Conservation (phyloP, 2,797 vertebrate species). For the Eutrigla gurnardus region DNA sequence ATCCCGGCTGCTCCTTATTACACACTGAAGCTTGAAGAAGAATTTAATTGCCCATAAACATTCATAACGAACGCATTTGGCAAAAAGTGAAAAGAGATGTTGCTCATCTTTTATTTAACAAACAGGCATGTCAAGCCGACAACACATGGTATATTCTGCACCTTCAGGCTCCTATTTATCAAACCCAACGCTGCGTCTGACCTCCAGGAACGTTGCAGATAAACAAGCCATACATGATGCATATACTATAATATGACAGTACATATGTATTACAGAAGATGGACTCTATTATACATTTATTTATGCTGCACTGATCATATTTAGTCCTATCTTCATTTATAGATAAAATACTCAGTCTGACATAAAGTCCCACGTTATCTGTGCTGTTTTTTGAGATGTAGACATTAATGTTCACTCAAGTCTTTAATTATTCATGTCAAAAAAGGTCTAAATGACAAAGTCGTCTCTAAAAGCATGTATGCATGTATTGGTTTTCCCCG, state of each 20-base stretch:
- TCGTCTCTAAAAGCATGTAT: constrained; percentile 42
- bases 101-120: constrained; percentile 55
- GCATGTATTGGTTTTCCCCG: constrained; percentile 34
- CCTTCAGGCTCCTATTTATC: not conserved
- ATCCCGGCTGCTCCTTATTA: not conserved
- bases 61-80: constrained; percentile 20
- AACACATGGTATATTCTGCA: not conserved
- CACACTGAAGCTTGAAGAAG: constrained; percentile 24
- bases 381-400: not conserved
- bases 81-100: constrained; percentile 26
- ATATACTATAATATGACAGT: not conserved
- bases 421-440: constrained; percentile 57
- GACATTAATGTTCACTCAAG: constrained; percentile 16
- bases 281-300: too few species aligned
- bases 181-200: constrained; percentile 2
- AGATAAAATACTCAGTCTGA: not conserved
- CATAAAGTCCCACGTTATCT: not conserved
- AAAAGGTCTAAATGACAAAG: constrained; percentile 40
- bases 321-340: too few species aligned
- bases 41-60: constrained; percentile 50
- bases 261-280: too few species aligned
- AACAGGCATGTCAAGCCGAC: constrained; percentile 27
- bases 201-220: constrained; percentile 2
- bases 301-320: too few species aligned
- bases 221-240: constrained; percentile 5